Evolutionary conservation across 2,888 invertebrate species (phyloP).

Genomic region (Heliconius charithonia): DNA sequence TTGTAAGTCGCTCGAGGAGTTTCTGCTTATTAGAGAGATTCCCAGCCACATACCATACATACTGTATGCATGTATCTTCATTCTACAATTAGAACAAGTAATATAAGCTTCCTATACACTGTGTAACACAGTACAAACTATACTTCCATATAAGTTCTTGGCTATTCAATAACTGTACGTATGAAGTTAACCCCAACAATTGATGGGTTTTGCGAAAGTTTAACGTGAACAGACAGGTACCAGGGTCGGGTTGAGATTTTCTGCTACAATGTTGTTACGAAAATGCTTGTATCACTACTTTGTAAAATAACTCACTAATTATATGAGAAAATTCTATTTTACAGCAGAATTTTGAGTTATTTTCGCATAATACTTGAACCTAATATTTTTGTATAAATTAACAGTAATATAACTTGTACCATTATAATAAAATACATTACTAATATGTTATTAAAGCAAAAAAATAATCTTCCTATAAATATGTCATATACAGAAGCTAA

Average conservation of each 20-base stretch:
- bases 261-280: neutral
- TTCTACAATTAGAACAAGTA: conserved; percentile 22
- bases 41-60: conserved; percentile 12
- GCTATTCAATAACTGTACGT: neutral
- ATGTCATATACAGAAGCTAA: no score
- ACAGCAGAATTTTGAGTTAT: neutral
- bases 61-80: neutral
- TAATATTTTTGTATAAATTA: neutral
- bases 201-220: conserved; percentile 7
- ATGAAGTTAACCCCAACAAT: conserved; percentile 2
- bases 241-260: neutral
- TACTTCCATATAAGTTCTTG: conserved; percentile 8
- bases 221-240: conserved; percentile 10
- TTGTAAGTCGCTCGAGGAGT: conserved; percentile 11
- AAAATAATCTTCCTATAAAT: no score
- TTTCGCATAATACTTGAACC: neutral
- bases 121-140: neutral
- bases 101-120: neutral
- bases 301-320: neutral
- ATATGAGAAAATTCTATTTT: neutral
- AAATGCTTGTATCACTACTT: neutral
- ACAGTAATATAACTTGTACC: neutral
- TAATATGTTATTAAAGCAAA: neutral
- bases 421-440: neutral
- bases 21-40: conserved; percentile 24